Evolutionary conservation across 2,888 invertebrate species (phyloP).

Genomic region (Callosobruchus maculatus): DNA sequence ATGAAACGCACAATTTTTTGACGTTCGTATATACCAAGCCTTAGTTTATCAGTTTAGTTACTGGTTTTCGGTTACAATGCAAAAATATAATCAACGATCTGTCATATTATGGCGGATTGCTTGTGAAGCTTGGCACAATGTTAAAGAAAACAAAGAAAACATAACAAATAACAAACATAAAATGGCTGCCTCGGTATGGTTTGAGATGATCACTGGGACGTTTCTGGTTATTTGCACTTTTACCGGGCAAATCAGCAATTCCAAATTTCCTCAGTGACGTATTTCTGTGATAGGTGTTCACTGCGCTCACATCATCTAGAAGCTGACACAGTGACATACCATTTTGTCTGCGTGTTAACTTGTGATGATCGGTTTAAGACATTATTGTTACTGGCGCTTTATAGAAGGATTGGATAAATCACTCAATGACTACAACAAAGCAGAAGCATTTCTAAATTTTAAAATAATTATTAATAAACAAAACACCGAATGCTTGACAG

Average conservation of each 20-base stretch:
- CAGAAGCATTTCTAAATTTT: no score
- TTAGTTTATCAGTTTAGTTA: constrained; percentile 2
- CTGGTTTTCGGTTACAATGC: constrained; percentile 20
- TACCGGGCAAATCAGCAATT: not conserved
- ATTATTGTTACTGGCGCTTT: no score
- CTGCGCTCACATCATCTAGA: no score
- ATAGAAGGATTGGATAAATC: no score
- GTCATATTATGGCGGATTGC: constrained; percentile 32
- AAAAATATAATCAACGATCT: constrained; percentile 34
- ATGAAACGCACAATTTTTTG: not conserved
- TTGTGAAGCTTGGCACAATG: constrained; percentile 37
- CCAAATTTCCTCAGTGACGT: not conserved
- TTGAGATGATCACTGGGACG: not conserved
- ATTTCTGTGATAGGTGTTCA: no score
- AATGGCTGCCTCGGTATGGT: not conserved
- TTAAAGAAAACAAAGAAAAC: constrained; percentile 28
- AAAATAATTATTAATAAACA: no score
- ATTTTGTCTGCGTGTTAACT: no score
- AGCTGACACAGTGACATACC: no score
- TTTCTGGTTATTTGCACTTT: not conserved
- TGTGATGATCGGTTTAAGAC: no score
- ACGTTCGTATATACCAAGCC: not conserved
- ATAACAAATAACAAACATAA: constrained; percentile 19
- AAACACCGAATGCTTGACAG: no score
- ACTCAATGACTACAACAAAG: no score